Conservation (phyloP, 2,113 vertebrate species). For the Caretta caretta region DNA sequence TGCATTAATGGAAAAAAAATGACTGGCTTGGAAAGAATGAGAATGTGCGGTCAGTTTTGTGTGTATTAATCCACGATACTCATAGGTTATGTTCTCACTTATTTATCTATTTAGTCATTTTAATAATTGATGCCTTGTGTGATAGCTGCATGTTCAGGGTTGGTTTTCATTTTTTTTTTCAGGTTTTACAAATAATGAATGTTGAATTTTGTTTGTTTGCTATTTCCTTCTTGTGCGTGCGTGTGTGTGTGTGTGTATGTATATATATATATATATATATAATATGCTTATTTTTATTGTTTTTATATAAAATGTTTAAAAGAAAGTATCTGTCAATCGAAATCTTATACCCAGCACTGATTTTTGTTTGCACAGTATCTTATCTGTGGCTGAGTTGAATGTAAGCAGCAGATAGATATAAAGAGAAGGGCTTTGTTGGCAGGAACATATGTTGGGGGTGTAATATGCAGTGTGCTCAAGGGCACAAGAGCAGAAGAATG, state of each 20-base stretch:
- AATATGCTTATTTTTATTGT: not conserved
- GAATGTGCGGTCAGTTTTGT: not conserved
- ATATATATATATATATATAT: too few relatives aligned
- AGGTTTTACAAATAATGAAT: not conserved
- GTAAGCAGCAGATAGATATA: not conserved
- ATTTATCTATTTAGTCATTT: not conserved
- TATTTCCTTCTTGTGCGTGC: not conserved
- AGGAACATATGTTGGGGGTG: not conserved
- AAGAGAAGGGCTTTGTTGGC: not conserved
- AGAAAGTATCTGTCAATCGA: not conserved
- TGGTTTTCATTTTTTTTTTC: not conserved
- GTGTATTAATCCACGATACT: not conserved
- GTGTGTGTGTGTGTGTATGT: too few relatives aligned
- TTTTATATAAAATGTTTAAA: not conserved
- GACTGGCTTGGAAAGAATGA: not conserved
- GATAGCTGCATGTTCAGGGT: not conserved
- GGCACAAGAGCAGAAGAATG: not conserved
- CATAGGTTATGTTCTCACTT: not conserved
- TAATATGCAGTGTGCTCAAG: rapidly evolving
- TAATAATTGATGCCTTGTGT: not conserved
- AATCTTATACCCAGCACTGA: not conserved
- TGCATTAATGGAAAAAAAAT: not conserved
- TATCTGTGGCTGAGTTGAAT: not conserved
- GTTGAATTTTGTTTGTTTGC: not conserved
- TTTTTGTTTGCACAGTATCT: not conserved